phyloP scores from a whole-genome alignment of 2,797 vertebrate species.

The Apogon hyalosoma region DNA sequence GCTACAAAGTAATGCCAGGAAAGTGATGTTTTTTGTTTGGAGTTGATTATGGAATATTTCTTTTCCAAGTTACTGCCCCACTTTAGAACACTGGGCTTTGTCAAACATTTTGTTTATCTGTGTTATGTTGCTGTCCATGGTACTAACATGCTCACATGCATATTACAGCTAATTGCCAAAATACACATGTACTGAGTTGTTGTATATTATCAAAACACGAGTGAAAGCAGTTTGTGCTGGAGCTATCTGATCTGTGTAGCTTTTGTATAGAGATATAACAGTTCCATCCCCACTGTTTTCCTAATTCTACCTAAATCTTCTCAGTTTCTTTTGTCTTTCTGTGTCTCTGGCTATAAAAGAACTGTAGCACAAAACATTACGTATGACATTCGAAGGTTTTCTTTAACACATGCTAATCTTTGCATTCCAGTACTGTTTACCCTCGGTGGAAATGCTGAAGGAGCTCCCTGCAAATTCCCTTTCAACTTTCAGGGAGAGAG shows the following conservation, averaged over 20 bases:
- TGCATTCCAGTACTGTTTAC: constrained; percentile 91
- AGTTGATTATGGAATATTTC: constrained; percentile 59
- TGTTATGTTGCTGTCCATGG: constrained; percentile 71
- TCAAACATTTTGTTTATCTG: constrained; percentile 73
- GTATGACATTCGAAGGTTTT: no score
- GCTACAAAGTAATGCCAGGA: constrained; percentile 64
- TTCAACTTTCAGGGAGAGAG: constrained; percentile 92
- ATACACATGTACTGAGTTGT: constrained; percentile 64
- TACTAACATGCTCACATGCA: constrained; percentile 53
- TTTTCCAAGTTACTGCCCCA: constrained; percentile 70
- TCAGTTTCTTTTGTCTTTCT: background rate
- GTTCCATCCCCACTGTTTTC: background rate
- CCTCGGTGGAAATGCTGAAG: constrained; percentile 92
- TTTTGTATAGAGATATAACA: constrained; percentile 1
- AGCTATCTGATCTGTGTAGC: constrained; percentile 25
- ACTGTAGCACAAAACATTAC: no score
- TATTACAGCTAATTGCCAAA: constrained; percentile 46
- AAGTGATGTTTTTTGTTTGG: constrained; percentile 60
- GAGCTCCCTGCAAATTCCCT: constrained; percentile 94
- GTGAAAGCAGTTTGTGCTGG: constrained; percentile 27
- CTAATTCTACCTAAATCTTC: background rate
- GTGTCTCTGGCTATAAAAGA: background rate
- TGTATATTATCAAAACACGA: constrained; percentile 52
- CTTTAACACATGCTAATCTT: background rate
- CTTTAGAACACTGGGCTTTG: constrained; percentile 63